Percentiles rank a stretch among this genome's conserved stretches.
These are phyloP conservation scores for Pinna nobilis DNA, from an alignment of 1,140 invertebrate species.

Conservation along the genomic window DNA sequence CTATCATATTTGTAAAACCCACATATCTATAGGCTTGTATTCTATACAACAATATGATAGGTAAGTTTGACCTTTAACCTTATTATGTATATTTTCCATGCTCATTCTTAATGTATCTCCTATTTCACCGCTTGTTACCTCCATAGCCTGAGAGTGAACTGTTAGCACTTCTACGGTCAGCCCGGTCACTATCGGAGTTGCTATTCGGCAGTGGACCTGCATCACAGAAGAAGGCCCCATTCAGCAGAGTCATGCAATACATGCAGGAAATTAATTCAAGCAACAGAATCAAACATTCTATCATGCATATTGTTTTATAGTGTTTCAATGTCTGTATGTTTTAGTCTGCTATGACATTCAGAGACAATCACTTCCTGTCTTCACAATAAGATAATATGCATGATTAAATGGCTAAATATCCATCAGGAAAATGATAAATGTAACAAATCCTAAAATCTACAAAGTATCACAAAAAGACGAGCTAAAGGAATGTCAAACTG, in stretches of 20 bases:
- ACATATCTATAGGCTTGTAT: background rate
- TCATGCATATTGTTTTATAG: slow-evolving; percentile 2
- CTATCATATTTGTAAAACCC: background rate
- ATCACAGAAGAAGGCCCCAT: slow-evolving; percentile 17
- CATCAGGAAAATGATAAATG: background rate
- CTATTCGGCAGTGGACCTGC: slow-evolving; percentile 10
- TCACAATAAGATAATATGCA: background rate
- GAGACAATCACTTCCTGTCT: background rate
- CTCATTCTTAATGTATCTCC: too few species aligned
- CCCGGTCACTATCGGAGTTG: slow-evolving; percentile 29
- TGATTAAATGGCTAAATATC: background rate
- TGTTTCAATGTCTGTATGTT: background rate
- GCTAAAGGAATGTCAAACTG: too few species aligned
- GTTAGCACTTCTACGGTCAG: slow-evolving; percentile 50
- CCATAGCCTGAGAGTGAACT: slow-evolving; percentile 54
- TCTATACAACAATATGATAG: background rate
- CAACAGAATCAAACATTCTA: background rate
- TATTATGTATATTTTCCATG: too few species aligned
- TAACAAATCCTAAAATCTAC: too few species aligned
- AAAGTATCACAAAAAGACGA: too few species aligned
- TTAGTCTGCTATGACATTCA: background rate
- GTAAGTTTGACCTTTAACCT: slow-evolving; percentile 6
- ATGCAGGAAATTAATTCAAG: slow-evolving; percentile 9
- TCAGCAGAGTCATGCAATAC: slow-evolving; percentile 23
- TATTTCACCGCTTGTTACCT: slow-evolving; percentile 48